These are phyloP conservation scores for Latrodectus elegans DNA, from an alignment of 2,888 invertebrate genomes.

Conservation along the genomic window DNA sequence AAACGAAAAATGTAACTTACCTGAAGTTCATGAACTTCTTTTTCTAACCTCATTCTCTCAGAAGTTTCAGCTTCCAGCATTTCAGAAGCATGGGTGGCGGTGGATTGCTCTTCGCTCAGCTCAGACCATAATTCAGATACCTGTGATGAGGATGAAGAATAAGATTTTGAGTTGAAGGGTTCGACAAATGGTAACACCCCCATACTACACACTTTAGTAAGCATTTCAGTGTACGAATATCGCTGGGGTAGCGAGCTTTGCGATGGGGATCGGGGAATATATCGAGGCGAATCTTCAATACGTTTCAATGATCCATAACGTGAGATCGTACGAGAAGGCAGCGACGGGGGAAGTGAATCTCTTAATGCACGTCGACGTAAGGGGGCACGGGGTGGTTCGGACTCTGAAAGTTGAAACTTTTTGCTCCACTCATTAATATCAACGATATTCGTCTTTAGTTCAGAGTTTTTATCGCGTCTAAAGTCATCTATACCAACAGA, in stretches of 20 bases:
- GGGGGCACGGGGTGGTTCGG: slow-evolving; percentile 48
- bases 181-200: slow-evolving; percentile 48
- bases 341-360: slow-evolving; percentile 55
- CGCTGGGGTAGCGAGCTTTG: slow-evolving; percentile 61
- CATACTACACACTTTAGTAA: slow-evolving; percentile 62
- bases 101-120: slow-evolving; percentile 92
- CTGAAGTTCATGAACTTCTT: slow-evolving; percentile 89
- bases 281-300: slow-evolving; percentile 36
- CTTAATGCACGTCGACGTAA: slow-evolving; percentile 38
- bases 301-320: slow-evolving; percentile 54
- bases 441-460: slow-evolving; percentile 22
- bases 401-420: slow-evolving; percentile 40
- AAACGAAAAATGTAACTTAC: slow-evolving; percentile 72
- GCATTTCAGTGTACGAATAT: slow-evolving; percentile 66
- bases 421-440: slow-evolving; percentile 49
- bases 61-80: slow-evolving; percentile 92
- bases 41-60: slow-evolving; percentile 88
- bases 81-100: slow-evolving; percentile 90
- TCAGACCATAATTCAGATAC: slow-evolving; percentile 94
- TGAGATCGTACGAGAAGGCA: slow-evolving; percentile 28
- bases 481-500: not conserved
- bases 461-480: not conserved
- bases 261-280: slow-evolving; percentile 57
- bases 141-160: slow-evolving; percentile 78
- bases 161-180: slow-evolving; percentile 41